Percentiles rank a stretch among this genome's conserved stretches.
phyloP scores from a whole-genome alignment of 1,140 invertebrate species.

The Adoxophyes honmai region DNA sequence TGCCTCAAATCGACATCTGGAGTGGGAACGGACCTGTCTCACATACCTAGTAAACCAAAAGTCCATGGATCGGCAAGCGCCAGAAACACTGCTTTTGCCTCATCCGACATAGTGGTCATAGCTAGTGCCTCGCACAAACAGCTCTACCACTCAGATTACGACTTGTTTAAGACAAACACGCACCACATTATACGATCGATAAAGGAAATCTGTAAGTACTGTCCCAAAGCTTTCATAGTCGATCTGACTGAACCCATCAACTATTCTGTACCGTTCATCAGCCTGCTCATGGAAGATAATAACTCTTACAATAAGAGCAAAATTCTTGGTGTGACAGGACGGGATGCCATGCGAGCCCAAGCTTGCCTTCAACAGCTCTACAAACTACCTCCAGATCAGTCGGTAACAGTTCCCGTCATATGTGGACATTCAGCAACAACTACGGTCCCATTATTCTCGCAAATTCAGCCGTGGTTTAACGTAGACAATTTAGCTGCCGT shows the following conservation, averaged over 20 bases:
- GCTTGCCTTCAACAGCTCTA: constrained; percentile 1
- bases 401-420: neutral
- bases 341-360: constrained; percentile 4
- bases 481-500: neutral
- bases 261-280: neutral
- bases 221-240: neutral
- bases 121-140: neutral
- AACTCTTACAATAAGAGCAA: neutral
- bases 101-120: neutral
- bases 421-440: neutral
- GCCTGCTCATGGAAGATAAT: neutral
- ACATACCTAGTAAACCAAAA: neutral
- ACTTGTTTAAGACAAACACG: neutral
- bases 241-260: constrained; percentile 5
- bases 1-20: neutral
- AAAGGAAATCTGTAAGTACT: neutral
- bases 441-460: neutral
- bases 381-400: neutral
- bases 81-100: neutral
- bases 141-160: neutral
- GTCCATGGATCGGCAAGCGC: neutral
- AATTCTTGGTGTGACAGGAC: neutral
- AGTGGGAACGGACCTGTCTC: neutral
- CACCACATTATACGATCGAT: neutral
- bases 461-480: neutral